Evolutionary conservation across 1,140 invertebrate genomes (phyloP).

Genomic region (Capitella teleta): DNA sequence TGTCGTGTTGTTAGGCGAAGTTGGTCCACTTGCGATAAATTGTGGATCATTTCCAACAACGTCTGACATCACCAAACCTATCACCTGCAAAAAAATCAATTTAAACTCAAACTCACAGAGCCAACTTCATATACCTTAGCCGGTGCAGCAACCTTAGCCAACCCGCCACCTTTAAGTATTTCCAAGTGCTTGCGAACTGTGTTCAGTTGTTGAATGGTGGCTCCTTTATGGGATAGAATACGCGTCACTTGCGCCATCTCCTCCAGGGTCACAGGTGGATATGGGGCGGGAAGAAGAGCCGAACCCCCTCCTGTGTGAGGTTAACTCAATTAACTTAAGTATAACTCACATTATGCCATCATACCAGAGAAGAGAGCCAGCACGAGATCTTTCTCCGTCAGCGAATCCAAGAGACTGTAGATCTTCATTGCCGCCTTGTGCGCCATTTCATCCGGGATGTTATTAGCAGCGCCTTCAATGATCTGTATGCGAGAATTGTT

Average conservation of each 20-base stretch:
- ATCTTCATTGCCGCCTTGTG: conserved; percentile 58
- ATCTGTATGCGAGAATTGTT: conserved; percentile 38
- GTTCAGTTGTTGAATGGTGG: conserved; percentile 82
- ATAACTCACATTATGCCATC: background rate
- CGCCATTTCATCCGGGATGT: conserved; percentile 64
- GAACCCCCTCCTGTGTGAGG: conserved; percentile 88
- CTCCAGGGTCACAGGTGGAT: conserved; percentile 56
- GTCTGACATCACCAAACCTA: conserved; percentile 84
- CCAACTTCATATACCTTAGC: too few species aligned
- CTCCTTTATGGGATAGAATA: conserved; percentile 62
- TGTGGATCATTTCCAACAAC: conserved; percentile 81
- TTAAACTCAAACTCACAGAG: background rate
- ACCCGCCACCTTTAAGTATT: conserved; percentile 76
- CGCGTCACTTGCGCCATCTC: conserved; percentile 66
- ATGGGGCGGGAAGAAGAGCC: conserved; percentile 70
- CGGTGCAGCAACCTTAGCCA: conserved; percentile 59
- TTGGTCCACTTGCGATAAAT: conserved; percentile 90
- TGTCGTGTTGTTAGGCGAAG: conserved; percentile 50
- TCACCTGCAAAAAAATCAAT: conserved; percentile 41
- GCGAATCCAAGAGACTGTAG: conserved; percentile 49
- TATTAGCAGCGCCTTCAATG: conserved; percentile 57
- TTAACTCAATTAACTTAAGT: background rate
- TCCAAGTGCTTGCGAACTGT: conserved; percentile 74
- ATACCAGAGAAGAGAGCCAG: conserved; percentile 51
- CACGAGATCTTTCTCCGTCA: conserved; percentile 56